phyloP scores from a whole-genome alignment of 2,888 invertebrate genomes.

The Sesia apiformis region DNA sequence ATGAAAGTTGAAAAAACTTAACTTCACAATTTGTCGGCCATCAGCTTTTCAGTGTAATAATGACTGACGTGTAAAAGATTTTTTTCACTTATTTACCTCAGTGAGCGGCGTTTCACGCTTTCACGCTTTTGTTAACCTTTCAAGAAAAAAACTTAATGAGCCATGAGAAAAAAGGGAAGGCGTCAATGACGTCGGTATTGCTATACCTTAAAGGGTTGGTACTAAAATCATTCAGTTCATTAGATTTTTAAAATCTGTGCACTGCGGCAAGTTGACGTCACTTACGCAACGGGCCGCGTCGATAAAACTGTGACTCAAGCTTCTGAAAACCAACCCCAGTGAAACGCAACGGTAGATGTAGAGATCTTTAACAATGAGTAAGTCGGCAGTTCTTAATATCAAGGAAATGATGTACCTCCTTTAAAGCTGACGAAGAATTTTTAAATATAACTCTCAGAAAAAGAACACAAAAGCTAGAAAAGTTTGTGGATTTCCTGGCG shows the following conservation, averaged over 20 bases:
- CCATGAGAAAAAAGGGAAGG: conserved; percentile 37
- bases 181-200: conserved; percentile 2
- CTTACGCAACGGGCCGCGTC: neutral
- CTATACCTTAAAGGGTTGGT: neutral
- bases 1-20: neutral
- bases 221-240: neutral
- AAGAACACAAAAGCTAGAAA: too few species aligned
- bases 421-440: too few species aligned
- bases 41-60: neutral
- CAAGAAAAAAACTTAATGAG: conserved; percentile 55
- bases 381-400: too few species aligned
- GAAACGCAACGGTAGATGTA: too few species aligned
- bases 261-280: neutral
- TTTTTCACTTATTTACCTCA: conserved; percentile 31
- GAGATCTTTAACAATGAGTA: too few species aligned
- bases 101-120: conserved; percentile 34
- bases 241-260: neutral
- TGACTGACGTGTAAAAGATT: conserved; percentile 21
- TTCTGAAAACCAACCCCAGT: too few species aligned
- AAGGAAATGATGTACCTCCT: too few species aligned
- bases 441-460: too few species aligned
- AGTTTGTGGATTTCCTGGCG: too few species aligned
- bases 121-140: conserved; percentile 49
- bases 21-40: conserved; percentile 1
- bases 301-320: neutral